These are phyloP conservation scores for Sminthurinus signatus DNA, from an alignment of 1,140 invertebrate genomes.

Conservation along the genomic window DNA sequence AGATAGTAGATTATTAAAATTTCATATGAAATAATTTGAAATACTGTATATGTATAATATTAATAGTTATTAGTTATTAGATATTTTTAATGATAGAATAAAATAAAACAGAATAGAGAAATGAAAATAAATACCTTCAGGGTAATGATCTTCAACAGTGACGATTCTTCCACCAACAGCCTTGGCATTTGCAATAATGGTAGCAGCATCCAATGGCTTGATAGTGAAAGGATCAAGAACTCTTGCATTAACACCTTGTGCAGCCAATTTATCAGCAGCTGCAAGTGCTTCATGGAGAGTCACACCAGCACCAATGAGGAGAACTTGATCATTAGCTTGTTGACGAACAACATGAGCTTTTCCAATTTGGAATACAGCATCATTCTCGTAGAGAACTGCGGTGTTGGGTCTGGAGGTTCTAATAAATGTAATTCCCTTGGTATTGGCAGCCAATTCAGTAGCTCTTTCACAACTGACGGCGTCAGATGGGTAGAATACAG, in stretches of 20 bases:
- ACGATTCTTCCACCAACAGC: slow-evolving; percentile 74
- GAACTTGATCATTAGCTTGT: slow-evolving; percentile 64
- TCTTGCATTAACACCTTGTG: slow-evolving; percentile 62
- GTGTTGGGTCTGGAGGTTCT: slow-evolving; percentile 89
- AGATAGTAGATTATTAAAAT: neutral
- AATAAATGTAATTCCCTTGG: slow-evolving; percentile 90
- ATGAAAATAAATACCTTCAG: too few species aligned
- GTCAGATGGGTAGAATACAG: slow-evolving; percentile 95
- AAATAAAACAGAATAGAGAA: neutral
- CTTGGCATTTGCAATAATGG: slow-evolving; percentile 70
- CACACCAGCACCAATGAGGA: slow-evolving; percentile 86
- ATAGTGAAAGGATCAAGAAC: slow-evolving; percentile 93
- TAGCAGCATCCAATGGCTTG: slow-evolving; percentile 82
- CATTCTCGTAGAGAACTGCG: slow-evolving; percentile 76
- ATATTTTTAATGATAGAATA: too few species aligned
- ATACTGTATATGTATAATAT: too few species aligned
- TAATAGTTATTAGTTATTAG: too few species aligned
- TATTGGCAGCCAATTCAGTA: slow-evolving; percentile 92
- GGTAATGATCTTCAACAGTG: slow-evolving; percentile 96
- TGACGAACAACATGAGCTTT: slow-evolving; percentile 72
- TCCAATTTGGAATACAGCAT: slow-evolving; percentile 74
- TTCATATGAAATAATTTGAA: neutral
- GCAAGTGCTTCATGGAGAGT: slow-evolving; percentile 85
- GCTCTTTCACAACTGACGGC: slow-evolving; percentile 90
- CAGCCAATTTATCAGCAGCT: slow-evolving; percentile 70